Evolutionary conservation across 2,888 invertebrate species (phyloP), one percentile per base, ranked within the genome.

Genomic region (Hymenopus coronatus): DNA sequence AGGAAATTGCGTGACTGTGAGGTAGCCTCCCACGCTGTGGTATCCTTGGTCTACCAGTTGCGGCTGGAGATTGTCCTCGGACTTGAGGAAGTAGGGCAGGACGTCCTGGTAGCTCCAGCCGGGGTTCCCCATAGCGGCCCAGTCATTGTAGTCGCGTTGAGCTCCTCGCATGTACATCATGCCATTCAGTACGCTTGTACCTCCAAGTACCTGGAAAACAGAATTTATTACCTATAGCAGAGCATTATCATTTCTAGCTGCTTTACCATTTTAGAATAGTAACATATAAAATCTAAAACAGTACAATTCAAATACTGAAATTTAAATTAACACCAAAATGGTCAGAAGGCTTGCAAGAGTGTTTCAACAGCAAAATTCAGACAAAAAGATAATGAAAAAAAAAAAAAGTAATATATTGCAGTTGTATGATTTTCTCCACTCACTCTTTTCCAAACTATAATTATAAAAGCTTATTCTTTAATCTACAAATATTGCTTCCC

Each of bases 111-210:
- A 98, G 46, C 96, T 95, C 98, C 98, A 98, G 87, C 98, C 98
- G 20, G 96, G 95, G 93, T 97, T 98, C 14, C 98, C 98, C 90
- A 96, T 94, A 0, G 95, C 95, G 0, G 97, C 97, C 98, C 98
- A 98, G 90, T 95, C 95, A 92, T 98, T 97, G 93, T 96, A 98
- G 93, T 98, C 98, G 90, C 95, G 96, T 33, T 96, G 95, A 89
- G 98, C 96, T 0, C 98, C 98, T 40, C 98, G 95, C 91, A 98
- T 97, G 93, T 98, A 98, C 96, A 97, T 98, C 98, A 99, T 99
- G 30, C 98, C 98, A 93, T 99, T 99, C 94, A 98, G 95, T 0
- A 98, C 97, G 27, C 98, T 98, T 0, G 98, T 98, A 0, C 98
- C 98, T 9, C 98, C 98, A 15, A 98, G 93, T 0, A 97, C 97